These are phyloP conservation scores for Cinara cedri DNA, from an alignment of 2,888 invertebrate species.

Conservation along the genomic window DNA sequence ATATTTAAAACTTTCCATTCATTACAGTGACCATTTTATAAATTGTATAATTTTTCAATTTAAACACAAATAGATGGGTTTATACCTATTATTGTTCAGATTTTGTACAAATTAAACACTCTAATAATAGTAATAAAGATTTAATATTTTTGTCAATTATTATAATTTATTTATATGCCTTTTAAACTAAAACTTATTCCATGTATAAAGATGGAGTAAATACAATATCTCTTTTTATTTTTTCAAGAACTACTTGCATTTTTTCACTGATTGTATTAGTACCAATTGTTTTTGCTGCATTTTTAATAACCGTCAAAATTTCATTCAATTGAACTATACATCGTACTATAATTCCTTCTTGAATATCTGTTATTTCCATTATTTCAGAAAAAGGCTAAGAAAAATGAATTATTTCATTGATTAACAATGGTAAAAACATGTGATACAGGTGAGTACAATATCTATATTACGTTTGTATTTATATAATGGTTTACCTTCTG, in stretches of 20 bases:
- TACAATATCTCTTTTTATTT: conserved; percentile 96
- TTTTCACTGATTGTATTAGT: conserved; percentile 89
- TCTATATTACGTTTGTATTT: neutral
- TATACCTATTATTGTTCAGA: no score
- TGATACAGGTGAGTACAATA: no score
- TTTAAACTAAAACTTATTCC: conserved; percentile 35
- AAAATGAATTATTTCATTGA: neutral
- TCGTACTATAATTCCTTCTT: conserved; percentile 96
- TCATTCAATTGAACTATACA: conserved; percentile 97
- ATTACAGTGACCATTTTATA: no score
- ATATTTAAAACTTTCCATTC: no score
- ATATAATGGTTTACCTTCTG: conserved; percentile 71
- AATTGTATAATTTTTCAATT: no score
- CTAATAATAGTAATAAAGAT: neutral
- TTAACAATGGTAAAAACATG: no score
- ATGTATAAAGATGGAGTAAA: conserved; percentile 95
- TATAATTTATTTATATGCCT: neutral
- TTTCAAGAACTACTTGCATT: conserved; percentile 92
- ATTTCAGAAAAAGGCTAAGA: conserved; percentile 81
- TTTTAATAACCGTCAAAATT: conserved; percentile 85
- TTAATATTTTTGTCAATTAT: neutral
- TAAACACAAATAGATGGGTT: no score
- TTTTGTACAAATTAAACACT: neutral
- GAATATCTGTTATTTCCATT: conserved; percentile 85
- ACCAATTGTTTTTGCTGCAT: conserved; percentile 91